Conservation (phyloP, 1,140 invertebrate genomes). For the Luehdorfia chinensis region DNA sequence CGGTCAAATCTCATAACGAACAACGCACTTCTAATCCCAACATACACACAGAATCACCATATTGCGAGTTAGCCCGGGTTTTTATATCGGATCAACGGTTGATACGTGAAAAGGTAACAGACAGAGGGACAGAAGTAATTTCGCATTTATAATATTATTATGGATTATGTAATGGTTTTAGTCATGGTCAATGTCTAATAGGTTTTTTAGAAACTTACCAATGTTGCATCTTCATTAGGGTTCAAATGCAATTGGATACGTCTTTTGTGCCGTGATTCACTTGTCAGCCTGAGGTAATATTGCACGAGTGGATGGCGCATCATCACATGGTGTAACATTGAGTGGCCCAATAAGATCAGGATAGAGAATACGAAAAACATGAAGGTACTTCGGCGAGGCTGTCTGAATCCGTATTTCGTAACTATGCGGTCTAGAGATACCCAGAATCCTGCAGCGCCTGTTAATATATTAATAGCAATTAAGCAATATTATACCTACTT, state of each 20-base stretch:
- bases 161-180: too few relatives aligned
- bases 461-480: slow-evolving; percentile 25
- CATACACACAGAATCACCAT: too few relatives aligned
- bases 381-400: slow-evolving; percentile 88
- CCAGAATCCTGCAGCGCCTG: slow-evolving; percentile 91
- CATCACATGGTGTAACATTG: slow-evolving; percentile 85
- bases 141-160: too few relatives aligned
- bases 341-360: slow-evolving; percentile 84
- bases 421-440: slow-evolving; percentile 90
- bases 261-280: slow-evolving; percentile 80
- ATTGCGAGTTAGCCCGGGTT: too few relatives aligned
- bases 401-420: slow-evolving; percentile 85
- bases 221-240: slow-evolving; percentile 87
- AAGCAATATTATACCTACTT: background rate
- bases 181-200: too few relatives aligned
- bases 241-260: slow-evolving; percentile 79
- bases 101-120: too few relatives aligned
- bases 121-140: too few relatives aligned
- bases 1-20: too few relatives aligned
- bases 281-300: slow-evolving; percentile 87
- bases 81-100: too few relatives aligned
- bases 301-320: slow-evolving; percentile 89
- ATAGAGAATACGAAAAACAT: slow-evolving; percentile 91
- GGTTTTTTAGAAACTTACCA: too few relatives aligned
- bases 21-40: too few relatives aligned